Evolutionary conservation across 2,888 invertebrate species (phyloP).

Genomic region (Artemia sp.): DNA sequence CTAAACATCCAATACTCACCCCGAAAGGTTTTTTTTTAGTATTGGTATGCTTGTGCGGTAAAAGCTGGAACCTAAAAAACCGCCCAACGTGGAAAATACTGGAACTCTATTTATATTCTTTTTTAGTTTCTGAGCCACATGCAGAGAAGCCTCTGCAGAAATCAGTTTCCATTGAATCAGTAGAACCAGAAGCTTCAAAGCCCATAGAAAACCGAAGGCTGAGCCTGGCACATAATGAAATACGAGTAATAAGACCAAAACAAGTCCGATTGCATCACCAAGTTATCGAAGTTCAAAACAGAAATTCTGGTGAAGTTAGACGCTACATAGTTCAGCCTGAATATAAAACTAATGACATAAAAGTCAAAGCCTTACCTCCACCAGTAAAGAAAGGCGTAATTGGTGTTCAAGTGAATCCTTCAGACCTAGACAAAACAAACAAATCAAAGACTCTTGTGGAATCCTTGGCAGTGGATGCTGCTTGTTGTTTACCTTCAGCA

Average conservation of each 20-base stretch:
- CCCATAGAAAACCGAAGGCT: too few species aligned
- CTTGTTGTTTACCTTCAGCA: neutral
- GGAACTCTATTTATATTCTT: too few species aligned
- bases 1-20: too few species aligned
- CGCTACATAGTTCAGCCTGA: conserved; percentile 4
- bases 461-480: neutral
- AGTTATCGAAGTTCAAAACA: conserved; percentile 10
- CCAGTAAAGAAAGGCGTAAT: neutral
- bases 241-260: neutral
- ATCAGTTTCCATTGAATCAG: too few species aligned
- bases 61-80: too few species aligned
- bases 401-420: conserved; percentile 7
- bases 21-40: too few species aligned
- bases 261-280: neutral
- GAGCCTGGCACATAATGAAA: too few species aligned
- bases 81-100: too few species aligned
- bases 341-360: neutral
- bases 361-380: neutral
- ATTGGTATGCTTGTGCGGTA: too few species aligned
- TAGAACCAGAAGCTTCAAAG: too few species aligned
- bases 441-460: neutral
- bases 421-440: neutral
- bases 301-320: neutral
- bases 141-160: too few species aligned
- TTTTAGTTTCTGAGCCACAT: too few species aligned